Evolutionary conservation across 2,888 invertebrate species (phyloP).

Genomic region (Abscondita cerata): DNA sequence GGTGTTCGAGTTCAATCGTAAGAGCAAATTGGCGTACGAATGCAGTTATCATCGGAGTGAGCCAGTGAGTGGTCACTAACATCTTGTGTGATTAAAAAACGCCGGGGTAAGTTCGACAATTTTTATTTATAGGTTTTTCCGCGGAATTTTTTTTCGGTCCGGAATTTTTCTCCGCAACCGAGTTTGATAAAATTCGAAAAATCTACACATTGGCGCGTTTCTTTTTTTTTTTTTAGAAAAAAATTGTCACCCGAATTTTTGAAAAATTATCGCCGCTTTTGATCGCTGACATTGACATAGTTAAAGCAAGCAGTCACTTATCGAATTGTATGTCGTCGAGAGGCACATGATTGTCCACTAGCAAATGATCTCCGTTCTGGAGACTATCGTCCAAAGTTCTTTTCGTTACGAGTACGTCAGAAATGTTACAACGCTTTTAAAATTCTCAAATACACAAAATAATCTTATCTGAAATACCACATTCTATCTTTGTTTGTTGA

Average conservation of each 20-base stretch:
- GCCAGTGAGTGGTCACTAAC: slow-evolving; percentile 22
- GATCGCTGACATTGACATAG: slow-evolving; percentile 24
- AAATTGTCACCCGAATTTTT: too few species aligned
- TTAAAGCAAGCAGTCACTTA: slow-evolving; percentile 30
- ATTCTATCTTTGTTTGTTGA: slow-evolving; percentile 16
- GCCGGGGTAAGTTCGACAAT: slow-evolving; percentile 9
- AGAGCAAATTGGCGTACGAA: slow-evolving; percentile 21
- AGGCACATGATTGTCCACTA: slow-evolving; percentile 29
- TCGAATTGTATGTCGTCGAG: slow-evolving; percentile 28
- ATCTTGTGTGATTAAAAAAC: slow-evolving; percentile 14
- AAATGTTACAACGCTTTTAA: slow-evolving; percentile 15
- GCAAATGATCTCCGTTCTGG: slow-evolving; percentile 28
- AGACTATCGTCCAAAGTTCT: slow-evolving; percentile 33
- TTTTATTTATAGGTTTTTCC: too few species aligned
- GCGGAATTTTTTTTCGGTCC: too few species aligned
- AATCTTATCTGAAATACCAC: slow-evolving; percentile 17
- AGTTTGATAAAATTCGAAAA: too few species aligned
- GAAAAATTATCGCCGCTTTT: too few species aligned
- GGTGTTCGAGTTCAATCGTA: slow-evolving; percentile 34
- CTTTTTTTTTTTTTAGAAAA: too few species aligned
- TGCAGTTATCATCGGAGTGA: slow-evolving; percentile 25
- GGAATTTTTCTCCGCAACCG: too few species aligned
- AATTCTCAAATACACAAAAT: slow-evolving; percentile 6
- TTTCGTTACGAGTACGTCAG: slow-evolving; percentile 17
- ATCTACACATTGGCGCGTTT: too few species aligned